These are phyloP conservation scores for Phaonia tiefii DNA, from an alignment of 2,888 invertebrate genomes.

Conservation along the genomic window DNA sequence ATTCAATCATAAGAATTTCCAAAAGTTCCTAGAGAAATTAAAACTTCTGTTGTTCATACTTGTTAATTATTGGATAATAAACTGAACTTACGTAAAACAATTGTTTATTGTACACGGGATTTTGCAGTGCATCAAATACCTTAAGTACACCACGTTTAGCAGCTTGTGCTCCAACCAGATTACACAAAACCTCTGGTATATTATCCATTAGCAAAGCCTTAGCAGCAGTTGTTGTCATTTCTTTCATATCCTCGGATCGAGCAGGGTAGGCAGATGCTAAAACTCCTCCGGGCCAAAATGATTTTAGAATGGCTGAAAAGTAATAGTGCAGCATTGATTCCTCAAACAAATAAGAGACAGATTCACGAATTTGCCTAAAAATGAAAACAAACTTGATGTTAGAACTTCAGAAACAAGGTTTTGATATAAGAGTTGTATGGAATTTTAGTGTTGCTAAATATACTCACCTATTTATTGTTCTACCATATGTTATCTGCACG, in stretches of 20 bases:
- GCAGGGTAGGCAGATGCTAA: conserved; percentile 82
- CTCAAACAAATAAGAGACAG: conserved; percentile 92
- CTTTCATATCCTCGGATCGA: conserved; percentile 84
- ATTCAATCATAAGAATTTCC: conserved; percentile 85
- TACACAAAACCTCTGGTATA: conserved; percentile 89
- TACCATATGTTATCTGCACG: conserved; percentile 95
- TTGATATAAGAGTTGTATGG: conserved; percentile 41
- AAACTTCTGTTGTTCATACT: not conserved
- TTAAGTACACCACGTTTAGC: conserved; percentile 91
- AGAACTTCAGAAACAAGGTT: not conserved
- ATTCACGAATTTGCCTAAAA: conserved; percentile 91
- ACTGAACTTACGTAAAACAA: conserved; percentile 90
- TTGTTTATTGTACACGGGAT: conserved; percentile 92
- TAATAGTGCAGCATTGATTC: conserved; percentile 96
- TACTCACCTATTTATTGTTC: conserved; percentile 90
- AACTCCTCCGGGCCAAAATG: conserved; percentile 95
- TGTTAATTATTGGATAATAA: conserved; percentile 17
- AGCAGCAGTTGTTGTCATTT: conserved; percentile 87
- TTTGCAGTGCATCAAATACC: conserved; percentile 92
- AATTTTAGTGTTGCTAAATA: too few species aligned
- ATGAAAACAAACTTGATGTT: conserved; percentile 2
- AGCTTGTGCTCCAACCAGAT: conserved; percentile 92
- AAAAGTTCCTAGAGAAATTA: conserved; percentile 83
- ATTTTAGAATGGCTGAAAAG: conserved; percentile 89
- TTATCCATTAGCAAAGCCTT: conserved; percentile 84